Percentiles rank a stretch among this genome's conserved stretches.
Evolutionary conservation across 1,140 invertebrate genomes (phyloP).

Genomic region (Hycleus phaleratus): DNA sequence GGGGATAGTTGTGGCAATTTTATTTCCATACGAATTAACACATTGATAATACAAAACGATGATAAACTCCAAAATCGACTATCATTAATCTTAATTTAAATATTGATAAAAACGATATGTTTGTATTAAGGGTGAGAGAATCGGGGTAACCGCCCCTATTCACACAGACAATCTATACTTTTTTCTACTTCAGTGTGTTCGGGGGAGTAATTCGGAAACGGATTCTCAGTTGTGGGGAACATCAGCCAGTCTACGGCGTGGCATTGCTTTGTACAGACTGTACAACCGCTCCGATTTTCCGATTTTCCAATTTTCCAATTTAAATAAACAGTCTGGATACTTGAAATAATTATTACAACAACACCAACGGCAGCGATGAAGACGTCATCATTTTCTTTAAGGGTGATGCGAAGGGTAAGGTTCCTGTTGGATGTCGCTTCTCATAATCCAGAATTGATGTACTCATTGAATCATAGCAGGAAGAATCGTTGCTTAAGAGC

Average conservation of each 20-base stretch:
- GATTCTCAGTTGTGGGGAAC: not conserved
- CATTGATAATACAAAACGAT: too few species aligned
- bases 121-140: not conserved
- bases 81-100: too few species aligned
- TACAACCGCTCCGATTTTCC: not conserved
- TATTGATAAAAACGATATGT: too few species aligned
- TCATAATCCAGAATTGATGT: too few species aligned
- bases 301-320: not conserved
- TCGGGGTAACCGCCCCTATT: not conserved
- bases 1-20: too few species aligned
- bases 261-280: constrained; percentile 10
- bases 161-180: not conserved
- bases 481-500: not conserved
- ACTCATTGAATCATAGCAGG: too few species aligned
- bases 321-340: not conserved
- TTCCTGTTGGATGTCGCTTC: constrained; percentile 25
- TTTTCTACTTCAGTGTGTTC: too few species aligned
- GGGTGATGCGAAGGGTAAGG: constrained; percentile 70
- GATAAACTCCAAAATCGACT: too few species aligned
- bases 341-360: constrained; percentile 1
- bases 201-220: not conserved
- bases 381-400: constrained; percentile 68
- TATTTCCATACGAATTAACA: too few species aligned
- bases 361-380: constrained; percentile 50
- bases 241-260: constrained; percentile 19